These are phyloP conservation scores for Illadopsis cleaveri DNA, from an alignment of 2,113 vertebrate genomes.

Conservation along the genomic window DNA sequence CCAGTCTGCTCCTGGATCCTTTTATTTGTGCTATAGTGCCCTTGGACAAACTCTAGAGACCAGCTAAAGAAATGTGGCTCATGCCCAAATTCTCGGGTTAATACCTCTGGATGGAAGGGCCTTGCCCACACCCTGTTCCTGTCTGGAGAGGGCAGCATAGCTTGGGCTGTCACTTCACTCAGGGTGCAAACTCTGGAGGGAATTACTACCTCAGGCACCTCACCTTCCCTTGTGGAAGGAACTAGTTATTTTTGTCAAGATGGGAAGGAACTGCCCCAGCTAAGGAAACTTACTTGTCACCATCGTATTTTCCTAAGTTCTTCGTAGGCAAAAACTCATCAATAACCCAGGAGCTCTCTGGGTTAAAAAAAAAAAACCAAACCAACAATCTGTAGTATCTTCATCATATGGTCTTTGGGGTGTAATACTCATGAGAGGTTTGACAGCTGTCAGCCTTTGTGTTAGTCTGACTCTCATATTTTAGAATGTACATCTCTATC, in stretches of 20 bases:
- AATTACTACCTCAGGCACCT: neutral
- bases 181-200: neutral
- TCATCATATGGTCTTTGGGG: neutral
- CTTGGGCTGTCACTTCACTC: neutral
- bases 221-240: neutral
- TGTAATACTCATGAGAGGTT: neutral
- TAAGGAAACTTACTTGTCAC: neutral
- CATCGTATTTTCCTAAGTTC: neutral
- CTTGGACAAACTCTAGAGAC: neutral
- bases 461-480: neutral
- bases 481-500: neutral
- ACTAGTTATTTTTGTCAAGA: neutral
- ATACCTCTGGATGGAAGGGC: neutral
- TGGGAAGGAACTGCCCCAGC: neutral
- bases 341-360: neutral
- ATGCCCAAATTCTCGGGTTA: neutral
- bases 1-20: neutral
- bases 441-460: neutral
- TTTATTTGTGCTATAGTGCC: neutral
- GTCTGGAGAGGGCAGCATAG: neutral
- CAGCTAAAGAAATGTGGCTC: neutral
- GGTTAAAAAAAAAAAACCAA: neutral
- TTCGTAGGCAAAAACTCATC: neutral
- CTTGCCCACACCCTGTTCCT: neutral
- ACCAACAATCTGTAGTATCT: neutral